Evolutionary conservation across 2,888 invertebrate genomes (phyloP).

Genomic region (Cerastoderma edule): DNA sequence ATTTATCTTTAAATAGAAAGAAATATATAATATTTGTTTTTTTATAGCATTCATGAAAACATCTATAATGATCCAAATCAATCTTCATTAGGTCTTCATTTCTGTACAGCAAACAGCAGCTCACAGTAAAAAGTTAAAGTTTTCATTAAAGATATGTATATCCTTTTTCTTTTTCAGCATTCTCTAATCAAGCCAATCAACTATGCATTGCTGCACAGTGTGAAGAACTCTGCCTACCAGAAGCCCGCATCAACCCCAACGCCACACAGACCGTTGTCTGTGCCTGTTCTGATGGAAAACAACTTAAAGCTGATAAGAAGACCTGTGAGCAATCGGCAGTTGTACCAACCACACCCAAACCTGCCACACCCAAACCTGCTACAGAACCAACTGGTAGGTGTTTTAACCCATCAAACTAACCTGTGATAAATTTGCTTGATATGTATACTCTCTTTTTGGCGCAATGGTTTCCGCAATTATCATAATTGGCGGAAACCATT

Average conservation of each 20-base stretch:
- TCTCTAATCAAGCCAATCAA: constrained; percentile 21
- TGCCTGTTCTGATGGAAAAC: constrained; percentile 44
- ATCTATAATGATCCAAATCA: too few relatives aligned
- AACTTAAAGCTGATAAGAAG: constrained; percentile 30
- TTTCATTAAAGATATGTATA: too few relatives aligned
- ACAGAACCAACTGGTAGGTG: too few relatives aligned
- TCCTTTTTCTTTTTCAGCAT: constrained; percentile 37
- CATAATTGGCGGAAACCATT: too few relatives aligned
- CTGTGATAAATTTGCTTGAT: neutral
- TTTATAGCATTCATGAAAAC: too few relatives aligned
- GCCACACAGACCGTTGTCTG: constrained; percentile 34
- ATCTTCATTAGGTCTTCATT: too few relatives aligned
- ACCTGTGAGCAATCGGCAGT: constrained; percentile 31
- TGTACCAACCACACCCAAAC: constrained; percentile 16
- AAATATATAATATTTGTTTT: too few relatives aligned
- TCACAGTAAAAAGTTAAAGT: too few relatives aligned
- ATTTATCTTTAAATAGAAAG: too few relatives aligned
- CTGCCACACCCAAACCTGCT: neutral
- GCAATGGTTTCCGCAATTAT: too few relatives aligned
- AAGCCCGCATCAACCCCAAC: constrained; percentile 13
- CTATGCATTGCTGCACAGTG: constrained; percentile 40
- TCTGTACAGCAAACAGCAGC: too few relatives aligned
- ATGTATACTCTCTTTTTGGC: neutral
- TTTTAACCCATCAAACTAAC: too few relatives aligned
- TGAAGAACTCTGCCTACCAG: constrained; percentile 48